Evolutionary conservation across 2,113 vertebrate genomes (phyloP), one percentile per base, ranked within the genome.

Genomic region (Chaetops frenatus): DNA sequence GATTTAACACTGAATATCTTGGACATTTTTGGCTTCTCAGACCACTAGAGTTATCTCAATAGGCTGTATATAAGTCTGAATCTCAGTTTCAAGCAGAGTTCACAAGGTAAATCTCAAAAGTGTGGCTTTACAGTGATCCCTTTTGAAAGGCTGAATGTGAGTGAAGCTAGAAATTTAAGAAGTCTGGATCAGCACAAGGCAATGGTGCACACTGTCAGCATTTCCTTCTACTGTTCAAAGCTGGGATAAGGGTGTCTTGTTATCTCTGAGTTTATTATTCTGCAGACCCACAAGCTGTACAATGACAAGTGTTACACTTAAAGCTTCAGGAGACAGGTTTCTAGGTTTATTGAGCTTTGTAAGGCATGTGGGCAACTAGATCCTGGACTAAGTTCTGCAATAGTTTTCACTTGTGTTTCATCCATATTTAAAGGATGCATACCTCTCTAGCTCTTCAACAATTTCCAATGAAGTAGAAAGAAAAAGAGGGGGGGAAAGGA

Each of bases 111-210:
- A 95, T 71, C 84, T 96, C 95, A 91, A 93, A 77, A 64, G 21
- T 24, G 45, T 79, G 82, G 95, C 95, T 98, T 98, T 97, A 94
- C 35, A 6, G 65, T 96, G 96, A 98, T 97, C 95, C 93, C 74
- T 24, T 92, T 91, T 95, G 51, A 77, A 97, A 95, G 79, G 84
- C 44, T 93, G 94, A 94, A 86, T 78, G 76, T 87, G 94, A 97
- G 80, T 72, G 83, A 89, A 90, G 77, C 62, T 89, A 82, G 84
- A 95, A 71, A 87, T 90, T 71, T 93, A 93, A 96, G 83, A 96
- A 96, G 91, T 90, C 35, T 54, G 94, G 95, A 96, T 98, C 88
- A 97, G 87, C 88, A 83, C 72, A 78, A 71, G 87, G 54, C 38
- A 2, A 53, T 60, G 66, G 65, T 74, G 84, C 95, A 92, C 40